Percentiles rank a stretch among this genome's conserved stretches.
Evolutionary conservation across 2,888 invertebrate genomes (phyloP).

Genomic region (Pandemis heparana): DNA sequence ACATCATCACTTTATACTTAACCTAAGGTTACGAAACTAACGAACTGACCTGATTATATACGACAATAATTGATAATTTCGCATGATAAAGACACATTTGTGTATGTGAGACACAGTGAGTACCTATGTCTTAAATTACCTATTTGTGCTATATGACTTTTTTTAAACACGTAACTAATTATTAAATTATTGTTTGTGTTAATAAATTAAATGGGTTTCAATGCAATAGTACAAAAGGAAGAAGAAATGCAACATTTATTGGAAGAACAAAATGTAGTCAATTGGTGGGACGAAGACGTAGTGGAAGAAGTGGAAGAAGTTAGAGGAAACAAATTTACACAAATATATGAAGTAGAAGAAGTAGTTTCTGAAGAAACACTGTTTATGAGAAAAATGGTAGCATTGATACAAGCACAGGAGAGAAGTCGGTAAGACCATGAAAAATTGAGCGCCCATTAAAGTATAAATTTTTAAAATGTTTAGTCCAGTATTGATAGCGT

Average conservation of each 20-base stretch:
- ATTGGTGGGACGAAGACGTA: constrained; percentile 58
- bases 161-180: not conserved
- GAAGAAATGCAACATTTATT: not conserved
- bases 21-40: too few species aligned
- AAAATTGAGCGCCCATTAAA: not conserved
- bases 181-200: not conserved
- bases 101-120: too few species aligned
- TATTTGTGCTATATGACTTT: too few species aligned
- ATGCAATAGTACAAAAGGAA: constrained; percentile 17
- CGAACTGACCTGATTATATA: too few species aligned
- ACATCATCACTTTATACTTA: too few species aligned
- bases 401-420: constrained; percentile 70
- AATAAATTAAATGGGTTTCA: not conserved
- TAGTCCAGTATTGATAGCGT: too few species aligned
- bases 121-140: too few species aligned
- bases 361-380: constrained; percentile 59
- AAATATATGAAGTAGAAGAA: constrained; percentile 48
- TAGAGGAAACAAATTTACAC: constrained; percentile 41
- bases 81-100: too few species aligned
- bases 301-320: constrained; percentile 34
- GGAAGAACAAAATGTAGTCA: constrained; percentile 35
- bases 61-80: too few species aligned
- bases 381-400: constrained; percentile 51
- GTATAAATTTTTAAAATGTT: too few species aligned
- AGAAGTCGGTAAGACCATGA: constrained; percentile 58